phyloP scores from a whole-genome alignment of 2,888 invertebrate genomes.

The Lasioglossum pauxillum region DNA sequence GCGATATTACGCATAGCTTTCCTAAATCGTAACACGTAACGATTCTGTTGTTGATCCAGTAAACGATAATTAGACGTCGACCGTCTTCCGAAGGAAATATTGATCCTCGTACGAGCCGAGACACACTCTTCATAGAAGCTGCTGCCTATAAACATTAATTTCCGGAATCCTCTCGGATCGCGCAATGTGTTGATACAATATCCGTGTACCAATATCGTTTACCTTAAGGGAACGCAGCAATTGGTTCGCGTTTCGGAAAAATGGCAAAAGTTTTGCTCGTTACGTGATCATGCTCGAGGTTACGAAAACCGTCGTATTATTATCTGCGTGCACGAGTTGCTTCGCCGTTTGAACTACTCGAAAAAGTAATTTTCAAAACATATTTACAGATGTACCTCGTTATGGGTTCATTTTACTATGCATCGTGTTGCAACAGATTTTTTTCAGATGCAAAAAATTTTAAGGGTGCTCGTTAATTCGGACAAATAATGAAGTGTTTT shows the following conservation, averaged over 20 bases:
- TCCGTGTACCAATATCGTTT: conserved; percentile 10
- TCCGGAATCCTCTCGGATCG: conserved; percentile 19
- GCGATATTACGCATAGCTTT: conserved; percentile 24
- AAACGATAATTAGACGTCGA: conserved; percentile 52
- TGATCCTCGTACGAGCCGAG: conserved; percentile 27
- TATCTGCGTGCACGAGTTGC: not conserved
- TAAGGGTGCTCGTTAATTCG: not conserved
- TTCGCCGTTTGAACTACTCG: not conserved
- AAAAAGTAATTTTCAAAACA: not conserved
- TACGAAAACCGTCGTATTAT: not conserved
- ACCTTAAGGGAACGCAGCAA: conserved; percentile 27
- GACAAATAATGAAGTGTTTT: not conserved
- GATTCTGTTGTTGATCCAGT: conserved; percentile 29
- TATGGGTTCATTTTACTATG: not conserved
- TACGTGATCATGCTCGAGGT: conserved; percentile 21
- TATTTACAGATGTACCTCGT: not conserved
- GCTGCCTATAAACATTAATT: conserved; percentile 38
- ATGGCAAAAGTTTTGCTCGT: not conserved
- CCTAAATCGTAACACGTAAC: conserved; percentile 31
- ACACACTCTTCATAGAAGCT: conserved; percentile 20
- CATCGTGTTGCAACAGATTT: not conserved
- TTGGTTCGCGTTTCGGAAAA: not conserved
- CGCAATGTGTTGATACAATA: not conserved
- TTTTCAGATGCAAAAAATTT: not conserved
- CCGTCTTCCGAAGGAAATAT: conserved; percentile 47